Evolutionary conservation across 2,888 invertebrate genomes (phyloP).

Genomic region (Diaphora mendica): DNA sequence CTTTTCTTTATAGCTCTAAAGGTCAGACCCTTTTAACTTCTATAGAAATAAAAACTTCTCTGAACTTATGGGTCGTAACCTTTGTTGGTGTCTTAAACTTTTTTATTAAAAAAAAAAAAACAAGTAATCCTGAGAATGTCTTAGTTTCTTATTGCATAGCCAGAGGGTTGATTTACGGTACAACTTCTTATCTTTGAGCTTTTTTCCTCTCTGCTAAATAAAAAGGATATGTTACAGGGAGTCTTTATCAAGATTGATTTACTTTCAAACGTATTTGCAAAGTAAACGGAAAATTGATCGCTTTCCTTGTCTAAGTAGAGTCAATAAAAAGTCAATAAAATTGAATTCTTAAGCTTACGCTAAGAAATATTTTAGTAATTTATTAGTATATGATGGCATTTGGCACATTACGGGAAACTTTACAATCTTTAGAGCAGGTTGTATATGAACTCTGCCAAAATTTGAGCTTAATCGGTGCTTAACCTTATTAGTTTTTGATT

Average conservation of each 20-base stretch:
- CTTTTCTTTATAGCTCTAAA: not conserved
- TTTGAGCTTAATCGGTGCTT: too few species aligned
- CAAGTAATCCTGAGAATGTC: not conserved
- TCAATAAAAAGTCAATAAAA: not conserved
- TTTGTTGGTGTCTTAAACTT: not conserved
- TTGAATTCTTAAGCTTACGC: not conserved
- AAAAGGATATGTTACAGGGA: slow-evolving; percentile 23
- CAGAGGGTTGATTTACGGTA: slow-evolving; percentile 28
- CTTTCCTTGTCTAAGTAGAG: not conserved
- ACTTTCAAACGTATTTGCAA: not conserved
- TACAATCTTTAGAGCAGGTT: too few species aligned
- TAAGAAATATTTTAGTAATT: not conserved
- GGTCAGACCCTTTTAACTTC: not conserved
- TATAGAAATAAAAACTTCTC: too few species aligned
- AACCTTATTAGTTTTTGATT: too few species aligned
- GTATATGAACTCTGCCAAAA: too few species aligned
- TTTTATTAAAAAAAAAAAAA: not conserved
- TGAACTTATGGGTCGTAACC: not conserved
- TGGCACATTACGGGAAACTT: not conserved
- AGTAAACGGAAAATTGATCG: slow-evolving; percentile 2
- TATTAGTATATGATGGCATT: not conserved
- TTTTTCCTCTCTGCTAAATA: slow-evolving; percentile 24
- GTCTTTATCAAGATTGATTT: slow-evolving; percentile 14
- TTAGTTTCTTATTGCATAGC: slow-evolving; percentile 23
- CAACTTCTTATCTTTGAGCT: slow-evolving; percentile 24